Evolutionary conservation across 2,797 vertebrate species (phyloP), one percentile per base, ranked within the genome.

Genomic region (Hippocampus kuda): DNA sequence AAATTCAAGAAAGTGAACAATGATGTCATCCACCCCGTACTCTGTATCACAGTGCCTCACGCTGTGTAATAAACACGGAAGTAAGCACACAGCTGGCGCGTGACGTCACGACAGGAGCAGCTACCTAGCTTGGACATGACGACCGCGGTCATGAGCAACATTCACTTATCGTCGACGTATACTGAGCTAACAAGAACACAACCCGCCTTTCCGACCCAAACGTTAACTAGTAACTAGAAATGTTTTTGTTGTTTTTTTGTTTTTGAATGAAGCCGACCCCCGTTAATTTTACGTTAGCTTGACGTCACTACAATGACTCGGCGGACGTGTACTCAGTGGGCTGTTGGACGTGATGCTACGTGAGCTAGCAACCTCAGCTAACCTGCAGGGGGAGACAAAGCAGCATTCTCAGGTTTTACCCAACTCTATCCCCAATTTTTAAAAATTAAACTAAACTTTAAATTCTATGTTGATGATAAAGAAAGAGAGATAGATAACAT

Each of bases 321-420:
- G 44, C 44, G 63, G 63, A 27, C 42, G 63, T 48, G 42, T 22
- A 27, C 26, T 65, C 44, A 18, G 44, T 2, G 63, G 63, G 16
- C 63, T 65, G 63, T 48, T 48, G 63, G 44, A 65, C 63, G 24
- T 48, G 63, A 20, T 65, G 63, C 63, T 48, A 65, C 63, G 63
- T 65, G 63, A 65, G 63, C 24, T 65, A 48, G 63, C 63, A 65
- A 65, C 12, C 63, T 30, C 16, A 60, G 59, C 59, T 60, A 60
- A 48, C 42, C 34, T 65, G 44, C 63, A 65, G 63, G 63, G 44
- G 63, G 63, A 46, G 44, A 65, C 63, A 65, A 48, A 65, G n/a
- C 44, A 65, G 44, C 42, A 65, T 9, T 27, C 48, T 27, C 63
- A 65, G 63, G 63, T 65, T 24, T 10, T 18, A 60, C 16, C 26